These are phyloP conservation scores for Eurystomus gularis DNA, from an alignment of 2,113 vertebrate genomes.

Conservation along the genomic window DNA sequence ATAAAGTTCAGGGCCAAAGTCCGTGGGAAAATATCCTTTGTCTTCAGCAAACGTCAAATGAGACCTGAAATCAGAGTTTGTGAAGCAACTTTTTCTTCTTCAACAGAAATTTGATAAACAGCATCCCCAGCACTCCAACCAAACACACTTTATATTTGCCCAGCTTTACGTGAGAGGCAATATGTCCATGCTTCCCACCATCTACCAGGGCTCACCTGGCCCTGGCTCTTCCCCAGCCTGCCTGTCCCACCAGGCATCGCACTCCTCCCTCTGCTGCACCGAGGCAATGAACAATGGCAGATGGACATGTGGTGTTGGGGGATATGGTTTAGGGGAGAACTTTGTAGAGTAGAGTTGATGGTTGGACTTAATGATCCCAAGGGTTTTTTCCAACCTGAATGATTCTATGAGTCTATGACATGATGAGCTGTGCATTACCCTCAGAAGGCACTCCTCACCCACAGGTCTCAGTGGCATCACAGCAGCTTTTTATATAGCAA, in stretches of 20 bases:
- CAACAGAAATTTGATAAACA: background rate
- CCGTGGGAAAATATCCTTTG: background rate
- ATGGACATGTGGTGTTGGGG: too few relatives aligned
- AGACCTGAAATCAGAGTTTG: background rate
- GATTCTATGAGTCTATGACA: too few relatives aligned
- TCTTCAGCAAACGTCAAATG: background rate
- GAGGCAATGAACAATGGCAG: background rate
- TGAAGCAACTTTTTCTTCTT: background rate
- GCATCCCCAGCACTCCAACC: background rate
- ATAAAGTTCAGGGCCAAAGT: background rate
- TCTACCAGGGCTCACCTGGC: background rate
- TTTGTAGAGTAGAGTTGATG: too few relatives aligned
- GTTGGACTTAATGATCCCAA: too few relatives aligned
- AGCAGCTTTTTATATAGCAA: background rate
- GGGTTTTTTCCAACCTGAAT: too few relatives aligned
- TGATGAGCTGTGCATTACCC: background rate
- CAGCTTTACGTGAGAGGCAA: background rate
- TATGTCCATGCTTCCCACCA: accelerated
- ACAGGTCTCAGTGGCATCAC: background rate
- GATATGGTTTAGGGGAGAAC: too few relatives aligned
- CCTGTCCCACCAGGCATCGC: background rate
- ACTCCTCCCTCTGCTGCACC: background rate
- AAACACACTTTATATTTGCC: background rate
- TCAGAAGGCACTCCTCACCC: background rate
- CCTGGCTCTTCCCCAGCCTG: background rate